Evolutionary conservation across 2,888 invertebrate genomes (phyloP), one percentile per base, ranked within the genome.

Genomic region (Lycaena phlaeas): DNA sequence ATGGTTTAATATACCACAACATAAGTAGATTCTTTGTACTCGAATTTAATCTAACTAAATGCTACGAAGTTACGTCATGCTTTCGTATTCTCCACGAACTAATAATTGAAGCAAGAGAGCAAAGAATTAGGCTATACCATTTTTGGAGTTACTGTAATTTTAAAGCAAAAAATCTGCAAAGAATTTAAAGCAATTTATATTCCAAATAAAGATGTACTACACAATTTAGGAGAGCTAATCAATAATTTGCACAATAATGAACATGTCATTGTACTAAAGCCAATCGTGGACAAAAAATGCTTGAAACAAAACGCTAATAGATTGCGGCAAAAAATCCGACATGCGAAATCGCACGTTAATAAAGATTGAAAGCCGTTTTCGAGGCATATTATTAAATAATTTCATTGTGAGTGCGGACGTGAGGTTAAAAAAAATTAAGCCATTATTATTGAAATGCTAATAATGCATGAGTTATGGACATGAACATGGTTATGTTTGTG

Each of bases 361-460:
- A 64, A 61, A 57, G 54, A 65, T 69, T 67, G 67, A 74, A 69
- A 72, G 66, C 61, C 53, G 51, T 59, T 62, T 68, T 69, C 68
- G 75, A 74, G 74, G 75, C 67, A 67, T 65, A 66, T 68, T 64
- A 73, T 76, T 74, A 72, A 67, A 69, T 63, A 59, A 67, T 64
- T 64, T 62, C 59, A 58, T 60, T 46, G 60, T 54, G 55, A 43
- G 44, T 36, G 38, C 28, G 31, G 22, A 14, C 36, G 22, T 36
- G 36, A 7, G 11, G 36, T 9, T 12, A 14, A 14, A 25, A 25
- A 25, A 25, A 12, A 36, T 12, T 25, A 14, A 5, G 9, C 18
- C n/a, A 12, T 5, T 22, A 22, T 22, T 22, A n/a, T n/a, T n/a
- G n/a, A n/a, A n/a, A n/a, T n/a, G n/a, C n/a, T n/a, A n/a, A n/a